phyloP scores from a whole-genome alignment of 2,113 vertebrate genomes.

The Sander vitreus region DNA sequence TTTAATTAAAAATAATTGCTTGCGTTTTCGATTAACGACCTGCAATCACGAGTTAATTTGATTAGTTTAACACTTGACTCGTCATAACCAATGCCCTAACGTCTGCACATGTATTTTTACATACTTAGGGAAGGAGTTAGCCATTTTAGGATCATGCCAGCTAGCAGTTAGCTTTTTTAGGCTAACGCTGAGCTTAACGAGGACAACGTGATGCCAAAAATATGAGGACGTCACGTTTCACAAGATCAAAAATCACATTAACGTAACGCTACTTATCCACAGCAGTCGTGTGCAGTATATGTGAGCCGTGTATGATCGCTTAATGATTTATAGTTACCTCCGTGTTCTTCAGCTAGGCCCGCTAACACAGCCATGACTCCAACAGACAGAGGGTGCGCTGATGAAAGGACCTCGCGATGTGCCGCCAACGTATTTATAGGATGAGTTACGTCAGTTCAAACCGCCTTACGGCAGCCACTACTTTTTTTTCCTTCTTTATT shows the following conservation, averaged over 20 bases:
- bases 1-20: no score
- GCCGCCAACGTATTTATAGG: conserved; percentile 8
- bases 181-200: background rate
- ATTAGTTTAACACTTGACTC: no score
- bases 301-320: fast-evolving
- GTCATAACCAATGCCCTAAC: no score
- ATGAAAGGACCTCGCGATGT: fast-evolving
- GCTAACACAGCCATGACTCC: no score
- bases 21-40: no score
- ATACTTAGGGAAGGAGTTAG: no score
- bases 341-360: fast-evolving
- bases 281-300: fast-evolving
- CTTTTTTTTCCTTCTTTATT: no score
- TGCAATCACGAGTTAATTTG: no score
- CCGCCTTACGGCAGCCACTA: conserved; percentile 17
- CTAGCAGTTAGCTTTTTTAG: background rate
- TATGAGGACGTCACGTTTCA: background rate
- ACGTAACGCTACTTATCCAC: fast-evolving
- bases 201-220: background rate
- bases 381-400: no score
- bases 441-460: conserved; percentile 52
- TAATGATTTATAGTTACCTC: background rate
- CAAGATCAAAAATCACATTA: fast-evolving
- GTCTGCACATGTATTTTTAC: no score
- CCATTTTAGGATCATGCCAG: background rate